Percentiles rank a stretch among this genome's conserved stretches.
These are phyloP conservation scores for Lemur catta DNA, from an alignment of 2,797 vertebrate genomes.

Conservation along the genomic window DNA sequence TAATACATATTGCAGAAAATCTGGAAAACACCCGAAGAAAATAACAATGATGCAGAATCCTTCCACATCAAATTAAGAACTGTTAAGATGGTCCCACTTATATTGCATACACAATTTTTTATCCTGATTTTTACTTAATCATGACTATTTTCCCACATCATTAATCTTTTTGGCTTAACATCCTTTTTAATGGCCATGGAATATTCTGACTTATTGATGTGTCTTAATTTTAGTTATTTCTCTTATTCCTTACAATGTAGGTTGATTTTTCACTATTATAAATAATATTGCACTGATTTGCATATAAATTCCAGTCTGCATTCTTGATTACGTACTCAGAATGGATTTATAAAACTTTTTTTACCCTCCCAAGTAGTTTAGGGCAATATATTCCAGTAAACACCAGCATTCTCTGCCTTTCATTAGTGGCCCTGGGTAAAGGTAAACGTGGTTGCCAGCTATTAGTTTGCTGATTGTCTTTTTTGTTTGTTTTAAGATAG, in stretches of 20 bases:
- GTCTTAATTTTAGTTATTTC: not conserved
- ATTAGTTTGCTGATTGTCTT: not conserved
- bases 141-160: not conserved
- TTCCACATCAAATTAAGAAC: not conserved
- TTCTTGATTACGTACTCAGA: constrained; percentile 5
- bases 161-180: not conserved
- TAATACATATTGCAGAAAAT: not conserved
- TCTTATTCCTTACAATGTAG: not conserved
- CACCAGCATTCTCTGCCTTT: not conserved
- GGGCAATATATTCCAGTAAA: not conserved
- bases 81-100: not conserved
- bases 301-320: not conserved
- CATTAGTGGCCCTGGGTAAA: not conserved
- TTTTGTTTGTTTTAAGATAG: not conserved
- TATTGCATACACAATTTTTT: not conserved
- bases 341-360: not conserved
- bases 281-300: not conserved
- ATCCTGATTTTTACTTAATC: not conserved
- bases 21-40: constrained; percentile 22
- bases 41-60: not conserved
- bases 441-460: not conserved
- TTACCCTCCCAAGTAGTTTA: not conserved
- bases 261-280: constrained; percentile 3
- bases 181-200: not conserved
- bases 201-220: not conserved